Base-by-base conservation (phyloP, 2,113 vertebrate genomes). In the Siniperca knerii region DNA sequence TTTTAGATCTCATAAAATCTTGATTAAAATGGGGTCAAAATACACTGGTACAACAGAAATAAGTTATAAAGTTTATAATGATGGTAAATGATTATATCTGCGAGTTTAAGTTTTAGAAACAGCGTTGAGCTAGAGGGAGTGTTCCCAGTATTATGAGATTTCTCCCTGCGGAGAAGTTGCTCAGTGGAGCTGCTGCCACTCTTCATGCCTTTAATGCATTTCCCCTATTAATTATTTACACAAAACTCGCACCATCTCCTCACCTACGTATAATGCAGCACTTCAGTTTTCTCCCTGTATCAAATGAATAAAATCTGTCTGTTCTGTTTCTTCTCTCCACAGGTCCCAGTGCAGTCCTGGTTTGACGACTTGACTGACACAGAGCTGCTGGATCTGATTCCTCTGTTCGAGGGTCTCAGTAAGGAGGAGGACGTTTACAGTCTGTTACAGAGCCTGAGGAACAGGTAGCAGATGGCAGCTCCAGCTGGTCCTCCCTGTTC, bases 321-420 rank as follows among this genome's bases (percentile, higher is more conserved):
- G 15, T 11, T 46, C 10, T 7, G 0, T 62, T 15, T 25, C 18
- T 67, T 57, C 46, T 55, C 68, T 76, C 65, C 50, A 16, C 93
- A 99, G 98, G 98, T 99, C 86, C 98, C 98, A 40, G 98, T 99
- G 90, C 98, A 99, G 95, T 99, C 98, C 85, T 99, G 98, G 98
- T 99, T 99, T 83, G 98, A 99, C 66, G 98, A 99, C 96, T 97
- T 99, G 97, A 94, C 96, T 0, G 98, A 99, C 96, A 99, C 97
- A 0, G 98, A 99, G 95, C 96, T 99, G 93, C 95, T 98, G 94
- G 98, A 99, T 87, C 97, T 99, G 91, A 97, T 99, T 91, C 98
- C 98, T 74, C 96, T 99, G 94, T 98, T 99, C 58, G 98, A 99
- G 95, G 97, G 96, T 88, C 96, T 99, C 90, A 98, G 98, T 95